Percentiles rank a stretch among this genome's conserved stretches.
phyloP scores from a whole-genome alignment of 2,113 vertebrate genomes.

The Aegotheles bennettii region DNA sequence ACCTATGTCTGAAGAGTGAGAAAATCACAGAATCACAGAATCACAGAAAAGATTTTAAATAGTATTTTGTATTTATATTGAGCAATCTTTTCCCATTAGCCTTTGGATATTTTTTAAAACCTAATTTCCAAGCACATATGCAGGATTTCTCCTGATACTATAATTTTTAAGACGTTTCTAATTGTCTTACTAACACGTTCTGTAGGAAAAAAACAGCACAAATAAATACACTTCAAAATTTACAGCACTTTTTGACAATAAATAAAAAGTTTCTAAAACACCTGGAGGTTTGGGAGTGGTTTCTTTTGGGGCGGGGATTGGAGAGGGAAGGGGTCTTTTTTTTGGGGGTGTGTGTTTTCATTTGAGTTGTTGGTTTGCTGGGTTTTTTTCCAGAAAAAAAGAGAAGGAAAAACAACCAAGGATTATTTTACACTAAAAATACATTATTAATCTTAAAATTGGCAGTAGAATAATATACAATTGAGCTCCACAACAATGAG shows the following conservation, averaged over 20 bases:
- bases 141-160: not conserved
- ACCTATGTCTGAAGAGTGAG: not conserved
- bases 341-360: not conserved
- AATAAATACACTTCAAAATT: not conserved
- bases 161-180: not conserved
- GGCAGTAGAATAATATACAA: not conserved
- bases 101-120: not conserved
- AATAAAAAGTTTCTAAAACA: not conserved
- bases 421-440: not conserved
- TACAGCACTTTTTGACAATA: not conserved
- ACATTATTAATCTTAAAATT: not conserved
- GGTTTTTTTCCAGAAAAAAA: not conserved
- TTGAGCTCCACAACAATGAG: not conserved
- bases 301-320: fast-evolving
- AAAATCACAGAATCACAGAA: too few species aligned
- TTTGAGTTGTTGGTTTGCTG: not conserved
- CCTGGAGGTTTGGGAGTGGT: not conserved
- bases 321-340: not conserved
- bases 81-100: not conserved
- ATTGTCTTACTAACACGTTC: not conserved
- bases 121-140: not conserved
- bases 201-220: not conserved
- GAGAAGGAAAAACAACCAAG: not conserved
- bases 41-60: not conserved
- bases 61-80: not conserved